phyloP scores from a whole-genome alignment of 2,113 vertebrate genomes.

The Platysteira castanea region DNA sequence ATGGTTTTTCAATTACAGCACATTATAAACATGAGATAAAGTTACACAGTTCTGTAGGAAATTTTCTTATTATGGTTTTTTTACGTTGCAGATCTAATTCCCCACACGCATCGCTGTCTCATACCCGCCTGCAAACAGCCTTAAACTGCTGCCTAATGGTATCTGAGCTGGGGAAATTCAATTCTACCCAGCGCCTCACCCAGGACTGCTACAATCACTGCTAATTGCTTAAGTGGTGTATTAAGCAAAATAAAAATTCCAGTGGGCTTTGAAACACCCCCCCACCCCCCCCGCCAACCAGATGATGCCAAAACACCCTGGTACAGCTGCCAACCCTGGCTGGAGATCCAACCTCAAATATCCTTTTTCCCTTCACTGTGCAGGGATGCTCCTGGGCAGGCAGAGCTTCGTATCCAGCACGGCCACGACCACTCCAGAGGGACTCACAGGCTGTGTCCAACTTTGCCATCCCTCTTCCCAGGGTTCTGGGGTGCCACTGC shows the following conservation, averaged over 20 bases:
- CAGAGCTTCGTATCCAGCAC: accelerated
- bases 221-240: constrained; percentile 42
- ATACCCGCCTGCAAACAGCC: not conserved
- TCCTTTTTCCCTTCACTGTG: not conserved
- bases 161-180: constrained; percentile 33
- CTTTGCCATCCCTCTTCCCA: not conserved
- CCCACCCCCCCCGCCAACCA: not conserved
- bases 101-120: not conserved
- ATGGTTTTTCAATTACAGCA: not conserved
- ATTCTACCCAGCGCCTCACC: not conserved
- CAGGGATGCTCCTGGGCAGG: not conserved
- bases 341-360: not conserved
- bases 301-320: not conserved
- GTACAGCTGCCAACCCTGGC: not conserved
- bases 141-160: not conserved
- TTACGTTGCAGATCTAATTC: not conserved
- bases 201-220: not conserved
- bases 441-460: not conserved
- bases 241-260: constrained; percentile 45
- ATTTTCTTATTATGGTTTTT: not conserved
- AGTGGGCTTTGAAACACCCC: not conserved
- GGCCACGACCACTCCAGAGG: accelerated
- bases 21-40: not conserved
- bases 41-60: not conserved
- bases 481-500: accelerated